Percentiles rank a stretch among this genome's conserved stretches.
These are phyloP conservation scores for Melanostigma gelatinosum DNA, from an alignment of 2,113 vertebrate genomes.

Conservation along the genomic window DNA sequence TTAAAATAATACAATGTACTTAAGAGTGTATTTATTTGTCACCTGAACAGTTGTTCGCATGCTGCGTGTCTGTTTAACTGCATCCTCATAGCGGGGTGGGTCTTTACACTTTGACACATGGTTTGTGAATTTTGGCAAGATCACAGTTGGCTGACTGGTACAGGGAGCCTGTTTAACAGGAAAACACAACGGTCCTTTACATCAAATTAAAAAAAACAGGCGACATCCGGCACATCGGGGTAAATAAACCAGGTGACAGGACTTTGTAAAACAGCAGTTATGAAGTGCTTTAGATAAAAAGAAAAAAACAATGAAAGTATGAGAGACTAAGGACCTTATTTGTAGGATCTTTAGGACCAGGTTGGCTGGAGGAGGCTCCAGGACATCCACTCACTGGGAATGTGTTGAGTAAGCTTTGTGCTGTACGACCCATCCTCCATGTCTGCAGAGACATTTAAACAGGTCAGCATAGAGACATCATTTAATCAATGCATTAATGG, in stretches of 20 bases:
- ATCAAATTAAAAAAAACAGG: constrained; percentile 14
- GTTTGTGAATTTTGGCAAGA: constrained; percentile 81
- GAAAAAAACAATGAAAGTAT: not conserved
- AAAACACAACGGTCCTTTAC: not conserved
- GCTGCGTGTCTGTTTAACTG: constrained; percentile 92
- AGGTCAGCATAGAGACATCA: constrained; percentile 24
- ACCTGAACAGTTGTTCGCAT: constrained; percentile 87
- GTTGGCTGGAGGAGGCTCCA: constrained; percentile 69
- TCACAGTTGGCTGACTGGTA: constrained; percentile 74
- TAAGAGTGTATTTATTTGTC: not conserved
- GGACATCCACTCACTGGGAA: constrained; percentile 74
- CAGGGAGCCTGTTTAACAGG: constrained; percentile 77
- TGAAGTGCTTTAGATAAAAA: not conserved
- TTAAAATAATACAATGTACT: not conserved
- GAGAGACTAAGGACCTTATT: constrained; percentile 81
- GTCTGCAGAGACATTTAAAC: constrained; percentile 79
- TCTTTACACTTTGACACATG: constrained; percentile 88
- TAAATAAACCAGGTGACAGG: not conserved
- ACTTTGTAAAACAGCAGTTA: not conserved
- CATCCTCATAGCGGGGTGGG: constrained; percentile 96
- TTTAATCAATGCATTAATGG: constrained; percentile 11
- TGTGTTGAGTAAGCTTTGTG: constrained; percentile 85
- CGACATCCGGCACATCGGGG: not conserved
- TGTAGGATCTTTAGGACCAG: constrained; percentile 82
- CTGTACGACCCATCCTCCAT: constrained; percentile 81